A percentile compares a stretch with the other conserved stretches of the same genome.
Evolutionary conservation across 1,140 invertebrate genomes (phyloP).

Genomic region (Musca vetustissima): DNA sequence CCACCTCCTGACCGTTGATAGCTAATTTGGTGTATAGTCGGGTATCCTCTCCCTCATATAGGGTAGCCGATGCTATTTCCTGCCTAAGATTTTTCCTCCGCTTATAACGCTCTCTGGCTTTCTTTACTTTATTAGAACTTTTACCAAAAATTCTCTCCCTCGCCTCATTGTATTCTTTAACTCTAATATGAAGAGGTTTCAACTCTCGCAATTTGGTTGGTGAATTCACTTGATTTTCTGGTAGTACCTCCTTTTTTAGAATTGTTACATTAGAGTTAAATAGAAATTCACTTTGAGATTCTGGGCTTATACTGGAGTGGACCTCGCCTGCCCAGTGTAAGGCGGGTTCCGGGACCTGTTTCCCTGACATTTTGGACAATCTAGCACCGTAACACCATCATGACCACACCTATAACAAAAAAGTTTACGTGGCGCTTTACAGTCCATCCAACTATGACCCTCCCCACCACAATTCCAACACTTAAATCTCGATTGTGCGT

Average conservation of each 20-base stretch:
- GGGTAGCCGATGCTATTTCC: no score
- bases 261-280: neutral
- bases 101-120: no score
- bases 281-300: neutral
- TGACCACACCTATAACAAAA: neutral
- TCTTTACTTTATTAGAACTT: no score
- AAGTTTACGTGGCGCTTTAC: neutral
- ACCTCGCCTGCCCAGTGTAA: neutral
- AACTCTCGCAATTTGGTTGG: neutral
- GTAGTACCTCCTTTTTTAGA: neutral
- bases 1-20: no score
- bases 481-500: neutral
- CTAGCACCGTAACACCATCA: neutral
- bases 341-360: neutral
- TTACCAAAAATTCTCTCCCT: no score
- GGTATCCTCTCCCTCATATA: no score
- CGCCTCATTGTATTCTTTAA: neutral
- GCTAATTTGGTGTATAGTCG: no score
- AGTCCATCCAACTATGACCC: no score
- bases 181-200: neutral
- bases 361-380: neutral
- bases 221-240: neutral
- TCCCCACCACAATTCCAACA: neutral
- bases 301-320: neutral
- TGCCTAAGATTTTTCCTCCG: no score